Conservation (phyloP, 2,888 invertebrate genomes). For the Nipponacmea schrenckii region DNA sequence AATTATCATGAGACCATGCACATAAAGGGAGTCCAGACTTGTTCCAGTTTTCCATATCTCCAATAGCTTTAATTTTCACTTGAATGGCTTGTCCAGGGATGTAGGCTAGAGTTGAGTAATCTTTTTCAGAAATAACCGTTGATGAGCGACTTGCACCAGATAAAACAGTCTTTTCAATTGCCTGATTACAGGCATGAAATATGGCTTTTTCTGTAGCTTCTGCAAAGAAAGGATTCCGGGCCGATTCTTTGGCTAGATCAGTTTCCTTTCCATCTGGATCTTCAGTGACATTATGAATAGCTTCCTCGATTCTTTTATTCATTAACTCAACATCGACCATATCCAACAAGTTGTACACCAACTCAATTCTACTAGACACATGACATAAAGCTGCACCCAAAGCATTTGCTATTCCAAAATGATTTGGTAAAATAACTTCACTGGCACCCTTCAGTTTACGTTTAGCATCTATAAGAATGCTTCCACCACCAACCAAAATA, state of each 20-base stretch:
- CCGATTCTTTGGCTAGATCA: constrained; percentile 26
- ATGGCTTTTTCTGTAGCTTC: constrained; percentile 39
- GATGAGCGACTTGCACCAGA: constrained; percentile 38
- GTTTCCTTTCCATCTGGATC: constrained; percentile 23
- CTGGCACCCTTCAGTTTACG: constrained; percentile 40
- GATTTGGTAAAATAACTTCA: constrained; percentile 38
- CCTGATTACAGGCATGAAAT: constrained; percentile 25
- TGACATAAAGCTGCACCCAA: constrained; percentile 65
- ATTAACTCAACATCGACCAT: constrained; percentile 31
- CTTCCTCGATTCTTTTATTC: constrained; percentile 20
- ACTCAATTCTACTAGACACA: constrained; percentile 50
- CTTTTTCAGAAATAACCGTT: constrained; percentile 41
- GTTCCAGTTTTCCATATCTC: constrained; percentile 38
- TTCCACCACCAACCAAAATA: constrained; percentile 62
- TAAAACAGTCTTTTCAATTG: constrained; percentile 21
- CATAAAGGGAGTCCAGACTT: not conserved
- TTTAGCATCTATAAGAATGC: constrained; percentile 45
- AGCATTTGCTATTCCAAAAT: constrained; percentile 62
- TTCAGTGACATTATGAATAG: constrained; percentile 16
- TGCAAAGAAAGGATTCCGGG: constrained; percentile 35
- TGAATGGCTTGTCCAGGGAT: constrained; percentile 57
- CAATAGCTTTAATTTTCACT: constrained; percentile 56
- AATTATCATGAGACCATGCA: not conserved
- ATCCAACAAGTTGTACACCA: constrained; percentile 43
- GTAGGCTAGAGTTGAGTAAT: constrained; percentile 55